phyloP scores from a whole-genome alignment of 2,888 invertebrate genomes.

The Arctia plantaginis region DNA sequence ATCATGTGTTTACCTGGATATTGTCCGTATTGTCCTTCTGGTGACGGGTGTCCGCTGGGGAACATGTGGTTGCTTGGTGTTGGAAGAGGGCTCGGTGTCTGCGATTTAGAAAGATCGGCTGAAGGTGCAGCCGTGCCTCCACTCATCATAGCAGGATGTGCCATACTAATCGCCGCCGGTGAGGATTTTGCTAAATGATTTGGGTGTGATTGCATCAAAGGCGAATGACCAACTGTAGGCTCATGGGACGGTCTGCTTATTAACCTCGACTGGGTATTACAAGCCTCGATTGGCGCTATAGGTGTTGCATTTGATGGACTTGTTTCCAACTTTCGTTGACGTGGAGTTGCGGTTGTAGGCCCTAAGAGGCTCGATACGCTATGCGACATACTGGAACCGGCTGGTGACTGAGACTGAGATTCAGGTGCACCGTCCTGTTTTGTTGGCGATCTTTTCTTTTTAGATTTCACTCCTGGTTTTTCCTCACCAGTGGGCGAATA shows the following conservation, averaged over 20 bases:
- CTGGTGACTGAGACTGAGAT: constrained; percentile 59
- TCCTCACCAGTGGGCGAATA: constrained; percentile 80
- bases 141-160: constrained; percentile 64
- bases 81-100: constrained; percentile 54
- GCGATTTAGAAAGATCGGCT: constrained; percentile 54
- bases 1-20: constrained; percentile 71
- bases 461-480: constrained; percentile 68
- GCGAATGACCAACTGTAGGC: constrained; percentile 32
- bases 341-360: constrained; percentile 50
- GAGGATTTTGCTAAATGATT: constrained; percentile 34
- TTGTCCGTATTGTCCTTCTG: constrained; percentile 74
- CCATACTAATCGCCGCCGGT: constrained; percentile 57
- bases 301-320: constrained; percentile 48
- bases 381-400: constrained; percentile 71
- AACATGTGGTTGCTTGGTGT: constrained; percentile 61
- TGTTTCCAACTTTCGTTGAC: constrained; percentile 57
- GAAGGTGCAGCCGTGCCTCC: constrained; percentile 58
- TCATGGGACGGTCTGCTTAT: constrained; percentile 52
- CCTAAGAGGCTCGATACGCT: constrained; percentile 80
- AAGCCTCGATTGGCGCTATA: constrained; percentile 57
- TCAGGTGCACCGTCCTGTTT: constrained; percentile 66
- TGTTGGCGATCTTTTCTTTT: constrained; percentile 78
- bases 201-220: constrained; percentile 46
- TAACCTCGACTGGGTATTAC: constrained; percentile 28
- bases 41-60: constrained; percentile 64